Evolutionary conservation across 2,797 vertebrate species (phyloP).

Genomic region (Macroramphosus scolopax): DNA sequence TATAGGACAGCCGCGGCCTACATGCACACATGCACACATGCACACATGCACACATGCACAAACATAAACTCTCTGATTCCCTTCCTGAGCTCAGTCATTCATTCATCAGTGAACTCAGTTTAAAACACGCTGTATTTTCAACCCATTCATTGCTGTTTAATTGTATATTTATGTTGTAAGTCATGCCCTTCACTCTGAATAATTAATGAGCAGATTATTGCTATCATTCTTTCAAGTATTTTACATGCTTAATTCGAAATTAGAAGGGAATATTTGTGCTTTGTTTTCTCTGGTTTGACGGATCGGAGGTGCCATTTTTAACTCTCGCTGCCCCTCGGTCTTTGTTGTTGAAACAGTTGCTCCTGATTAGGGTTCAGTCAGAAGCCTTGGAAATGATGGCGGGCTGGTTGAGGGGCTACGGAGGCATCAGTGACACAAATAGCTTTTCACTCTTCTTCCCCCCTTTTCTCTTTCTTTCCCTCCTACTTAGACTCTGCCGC

Average conservation of each 20-base stretch:
- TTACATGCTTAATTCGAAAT: no score
- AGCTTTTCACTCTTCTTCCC: slow-evolving; percentile 70
- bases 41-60: no score
- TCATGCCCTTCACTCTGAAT: no score
- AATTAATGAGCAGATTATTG: no score
- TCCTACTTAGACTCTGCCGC: slow-evolving; percentile 68
- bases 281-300: slow-evolving; percentile 45
- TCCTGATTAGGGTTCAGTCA: slow-evolving; percentile 77
- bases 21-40: slow-evolving; percentile 53
- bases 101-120: slow-evolving; percentile 40
- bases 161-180: no score
- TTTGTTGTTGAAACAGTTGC: slow-evolving; percentile 82
- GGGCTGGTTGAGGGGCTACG: slow-evolving; percentile 56
- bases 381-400: slow-evolving; percentile 65
- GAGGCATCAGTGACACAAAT: slow-evolving; percentile 79
- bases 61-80: slow-evolving; percentile 10
- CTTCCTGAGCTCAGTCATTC: slow-evolving; percentile 42
- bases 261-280: slow-evolving; percentile 27
- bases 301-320: slow-evolving; percentile 48
- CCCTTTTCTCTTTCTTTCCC: slow-evolving; percentile 66
- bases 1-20: slow-evolving; percentile 47
- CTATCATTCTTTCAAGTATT: no score
- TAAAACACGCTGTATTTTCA: slow-evolving; percentile 31
- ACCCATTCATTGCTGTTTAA: no score
- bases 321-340: slow-evolving; percentile 47